A percentile compares a stretch with the other conserved stretches of the same genome.
These are phyloP conservation scores for Hymenochirus boettgeri DNA, from an alignment of 2,113 vertebrate genomes.

Conservation along the genomic window DNA sequence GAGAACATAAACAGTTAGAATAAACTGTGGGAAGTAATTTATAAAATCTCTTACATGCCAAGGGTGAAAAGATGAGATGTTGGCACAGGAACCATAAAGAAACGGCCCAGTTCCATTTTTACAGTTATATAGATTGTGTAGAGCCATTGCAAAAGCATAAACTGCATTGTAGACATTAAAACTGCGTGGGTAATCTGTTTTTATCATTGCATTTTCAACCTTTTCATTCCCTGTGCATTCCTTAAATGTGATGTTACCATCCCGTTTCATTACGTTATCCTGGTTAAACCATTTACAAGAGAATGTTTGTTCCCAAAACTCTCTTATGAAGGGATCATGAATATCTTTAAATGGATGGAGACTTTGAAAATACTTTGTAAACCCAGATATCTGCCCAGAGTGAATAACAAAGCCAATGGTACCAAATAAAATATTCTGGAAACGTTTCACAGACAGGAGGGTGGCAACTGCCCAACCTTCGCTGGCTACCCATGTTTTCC, in stretches of 20 bases:
- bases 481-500: conserved; percentile 31
- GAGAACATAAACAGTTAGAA: no score
- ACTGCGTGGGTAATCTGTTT: no score
- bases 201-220: no score
- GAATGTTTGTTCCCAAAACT: conserved; percentile 34
- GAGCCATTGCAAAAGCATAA: no score
- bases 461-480: conserved; percentile 3
- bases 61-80: no score
- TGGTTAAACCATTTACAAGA: neutral
- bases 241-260: no score
- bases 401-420: conserved; percentile 11
- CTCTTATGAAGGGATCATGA: conserved; percentile 1
- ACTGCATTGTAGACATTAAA: no score
- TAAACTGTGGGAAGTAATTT: neutral
- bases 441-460: neutral
- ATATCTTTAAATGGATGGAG: conserved; percentile 1
- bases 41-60: neutral
- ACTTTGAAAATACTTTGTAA: conserved; percentile 13
- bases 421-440: conserved; percentile 7
- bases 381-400: neutral
- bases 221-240: no score
- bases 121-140: no score
- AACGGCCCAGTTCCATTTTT: neutral
- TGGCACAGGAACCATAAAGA: neutral
- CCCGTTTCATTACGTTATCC: neutral